These are phyloP conservation scores for Ostrea denselamellosa DNA, from an alignment of 1,140 invertebrate genomes.

Conservation along the genomic window DNA sequence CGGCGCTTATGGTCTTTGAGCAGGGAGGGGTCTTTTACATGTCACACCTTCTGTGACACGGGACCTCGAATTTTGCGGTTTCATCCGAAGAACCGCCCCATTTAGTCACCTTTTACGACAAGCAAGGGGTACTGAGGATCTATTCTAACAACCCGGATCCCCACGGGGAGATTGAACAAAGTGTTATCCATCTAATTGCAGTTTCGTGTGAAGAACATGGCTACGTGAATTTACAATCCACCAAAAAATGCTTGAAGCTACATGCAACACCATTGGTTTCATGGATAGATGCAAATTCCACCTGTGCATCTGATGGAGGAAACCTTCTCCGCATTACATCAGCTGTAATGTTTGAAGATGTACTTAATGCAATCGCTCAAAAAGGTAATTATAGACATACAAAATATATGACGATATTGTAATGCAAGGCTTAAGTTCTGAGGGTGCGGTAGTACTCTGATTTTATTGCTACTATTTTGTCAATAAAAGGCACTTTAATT, in stretches of 20 bases:
- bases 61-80: too few relatives aligned
- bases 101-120: too few relatives aligned
- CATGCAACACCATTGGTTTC: background rate
- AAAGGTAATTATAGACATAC: background rate
- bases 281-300: background rate
- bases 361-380: background rate
- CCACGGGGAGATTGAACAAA: background rate
- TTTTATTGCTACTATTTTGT: too few relatives aligned
- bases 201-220: background rate
- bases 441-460: too few relatives aligned
- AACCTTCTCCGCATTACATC: background rate
- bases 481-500: too few relatives aligned
- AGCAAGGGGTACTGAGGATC: too few relatives aligned
- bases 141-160: background rate
- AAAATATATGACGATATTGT: too few relatives aligned
- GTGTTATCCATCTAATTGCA: background rate
- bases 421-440: too few relatives aligned
- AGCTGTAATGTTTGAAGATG: background rate
- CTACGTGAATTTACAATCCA: background rate
- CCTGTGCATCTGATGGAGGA: background rate
- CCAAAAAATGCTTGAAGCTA: background rate
- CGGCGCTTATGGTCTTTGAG: too few relatives aligned
- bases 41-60: too few relatives aligned
- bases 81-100: too few relatives aligned
- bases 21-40: too few relatives aligned